Conservation (phyloP, 2,888 invertebrate species). For the Thysanoteuthis rhombus region DNA sequence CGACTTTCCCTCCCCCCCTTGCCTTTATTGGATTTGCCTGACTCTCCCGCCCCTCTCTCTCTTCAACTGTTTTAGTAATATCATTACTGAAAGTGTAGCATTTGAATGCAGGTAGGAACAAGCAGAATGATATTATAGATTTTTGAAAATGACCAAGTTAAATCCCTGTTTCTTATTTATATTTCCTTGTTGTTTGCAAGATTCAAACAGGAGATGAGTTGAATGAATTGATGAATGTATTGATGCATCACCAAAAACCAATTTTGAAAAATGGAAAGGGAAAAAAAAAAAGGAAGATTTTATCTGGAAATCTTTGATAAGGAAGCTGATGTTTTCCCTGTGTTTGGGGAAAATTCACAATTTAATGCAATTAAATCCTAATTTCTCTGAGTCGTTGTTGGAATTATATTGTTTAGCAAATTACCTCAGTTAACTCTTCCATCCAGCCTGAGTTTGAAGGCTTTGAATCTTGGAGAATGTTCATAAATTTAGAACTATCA, state of each 20-base stretch:
- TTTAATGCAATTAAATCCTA: neutral
- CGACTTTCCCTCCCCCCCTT: too few species aligned
- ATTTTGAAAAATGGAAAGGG: neutral
- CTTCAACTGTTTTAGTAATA: too few species aligned
- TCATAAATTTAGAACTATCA: neutral
- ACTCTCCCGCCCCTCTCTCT: too few species aligned
- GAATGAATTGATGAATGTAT: neutral
- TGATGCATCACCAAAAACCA: neutral
- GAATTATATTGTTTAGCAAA: neutral
- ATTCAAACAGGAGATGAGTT: neutral
- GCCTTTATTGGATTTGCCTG: too few species aligned
- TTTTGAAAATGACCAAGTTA: too few species aligned
- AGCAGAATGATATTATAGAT: too few species aligned
- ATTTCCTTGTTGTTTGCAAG: neutral
- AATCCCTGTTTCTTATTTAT: neutral
- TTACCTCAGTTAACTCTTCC: neutral
- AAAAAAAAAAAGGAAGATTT: neutral
- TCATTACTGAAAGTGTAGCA: too few species aligned
- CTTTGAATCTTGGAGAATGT: neutral
- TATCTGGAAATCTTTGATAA: neutral
- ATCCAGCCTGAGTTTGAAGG: neutral
- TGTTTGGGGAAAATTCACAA: conserved; percentile 12
- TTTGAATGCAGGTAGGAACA: too few species aligned
- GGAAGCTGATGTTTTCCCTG: neutral
- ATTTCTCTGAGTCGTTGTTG: neutral